Evolutionary conservation across 2,888 invertebrate genomes (phyloP), one percentile per base, ranked within the genome.

Genomic region (Sisyra terminalis): DNA sequence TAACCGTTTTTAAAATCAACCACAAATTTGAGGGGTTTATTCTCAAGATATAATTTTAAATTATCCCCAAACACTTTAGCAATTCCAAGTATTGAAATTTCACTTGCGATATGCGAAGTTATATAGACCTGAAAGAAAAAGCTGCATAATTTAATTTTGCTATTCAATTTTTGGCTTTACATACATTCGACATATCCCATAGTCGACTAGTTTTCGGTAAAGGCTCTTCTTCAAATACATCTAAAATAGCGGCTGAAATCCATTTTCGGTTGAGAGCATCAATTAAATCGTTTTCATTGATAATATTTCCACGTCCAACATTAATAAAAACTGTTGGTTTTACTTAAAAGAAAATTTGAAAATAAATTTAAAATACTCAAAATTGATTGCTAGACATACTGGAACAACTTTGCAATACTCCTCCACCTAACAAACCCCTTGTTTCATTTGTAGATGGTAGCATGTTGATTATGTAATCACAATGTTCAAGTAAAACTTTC

Each of bases 181-280:
- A 24, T 50, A 71, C 71, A 51, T 68, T 61, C 18, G 66, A 60
- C 47, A 65, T 57, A 35, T 49, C 53, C 73, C 73, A 73, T 44
- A 73, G 55, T 30, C 55, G 54, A 53, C 65, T 70, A 1, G 55
- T 51, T 40, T 50, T 46, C 7, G 65, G 58, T 34, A 73, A 53
- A n/a, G 73, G 73, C 53, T 73, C 73, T 29, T 51, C 48, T 45
- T 61, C 57, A 54, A 70, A 69, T 14, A 73, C 73, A 55, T 74
- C 73, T 36, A 73, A 55, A 49, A 72, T 64, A 36, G 71, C 72
- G 31, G 61, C 67, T 2, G 65, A 61, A 40, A 74, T 55, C 71
- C 71, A 73, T 13, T 61, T 58, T 24, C 64, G 53, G 39, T 66
- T 56, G 30, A 75, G 49, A 9, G 73, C 71, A 38, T 59, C 56